Percentiles rank a stretch among this genome's conserved stretches.
Conservation (phyloP, 2,113 vertebrate genomes). For the Notarius lentiginosus region DNA sequence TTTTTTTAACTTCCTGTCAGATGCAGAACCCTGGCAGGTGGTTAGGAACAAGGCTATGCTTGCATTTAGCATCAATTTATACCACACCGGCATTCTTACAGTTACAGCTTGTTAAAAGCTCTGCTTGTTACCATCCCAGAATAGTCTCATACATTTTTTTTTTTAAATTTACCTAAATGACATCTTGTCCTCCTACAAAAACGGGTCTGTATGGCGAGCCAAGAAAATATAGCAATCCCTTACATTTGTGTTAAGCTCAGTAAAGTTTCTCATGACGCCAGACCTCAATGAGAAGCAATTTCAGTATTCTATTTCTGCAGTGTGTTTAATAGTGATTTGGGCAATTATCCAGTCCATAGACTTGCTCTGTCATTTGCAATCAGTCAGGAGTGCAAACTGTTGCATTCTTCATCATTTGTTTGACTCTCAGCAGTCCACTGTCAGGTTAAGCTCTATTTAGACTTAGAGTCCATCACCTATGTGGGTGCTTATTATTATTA, state of each 20-base stretch:
- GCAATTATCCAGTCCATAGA: conserved; percentile 19
- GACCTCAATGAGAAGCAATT: conserved; percentile 12
- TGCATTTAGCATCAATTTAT: conserved; percentile 45
- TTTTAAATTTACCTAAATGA: conserved; percentile 32
- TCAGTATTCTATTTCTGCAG: conserved; percentile 25
- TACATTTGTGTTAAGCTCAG: conserved; percentile 23
- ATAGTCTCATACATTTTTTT: conserved; percentile 33
- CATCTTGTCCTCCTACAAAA: conserved; percentile 41
- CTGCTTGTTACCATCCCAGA: conserved; percentile 44
- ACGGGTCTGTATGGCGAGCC: conserved; percentile 10
- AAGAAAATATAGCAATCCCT: conserved; percentile 29
- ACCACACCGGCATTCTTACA: conserved; percentile 19
- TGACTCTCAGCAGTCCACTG: conserved; percentile 19
- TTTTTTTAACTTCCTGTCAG: conserved; percentile 31
- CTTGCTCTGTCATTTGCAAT: conserved; percentile 7
- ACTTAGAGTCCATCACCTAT: not conserved
- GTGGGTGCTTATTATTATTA: not conserved
- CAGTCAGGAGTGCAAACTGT: conserved; percentile 12
- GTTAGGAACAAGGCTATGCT: conserved; percentile 31
- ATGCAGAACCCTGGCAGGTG: conserved; percentile 31
- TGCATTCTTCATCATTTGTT: conserved; percentile 3
- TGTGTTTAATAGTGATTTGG: conserved; percentile 28
- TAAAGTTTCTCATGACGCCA: not conserved
- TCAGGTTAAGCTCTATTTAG: conserved; percentile 6
- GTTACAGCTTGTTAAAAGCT: conserved; percentile 49